Evolutionary conservation across 1,140 invertebrate genomes (phyloP), one percentile per base, ranked within the genome.

Genomic region (Gryllus bimaculatus): DNA sequence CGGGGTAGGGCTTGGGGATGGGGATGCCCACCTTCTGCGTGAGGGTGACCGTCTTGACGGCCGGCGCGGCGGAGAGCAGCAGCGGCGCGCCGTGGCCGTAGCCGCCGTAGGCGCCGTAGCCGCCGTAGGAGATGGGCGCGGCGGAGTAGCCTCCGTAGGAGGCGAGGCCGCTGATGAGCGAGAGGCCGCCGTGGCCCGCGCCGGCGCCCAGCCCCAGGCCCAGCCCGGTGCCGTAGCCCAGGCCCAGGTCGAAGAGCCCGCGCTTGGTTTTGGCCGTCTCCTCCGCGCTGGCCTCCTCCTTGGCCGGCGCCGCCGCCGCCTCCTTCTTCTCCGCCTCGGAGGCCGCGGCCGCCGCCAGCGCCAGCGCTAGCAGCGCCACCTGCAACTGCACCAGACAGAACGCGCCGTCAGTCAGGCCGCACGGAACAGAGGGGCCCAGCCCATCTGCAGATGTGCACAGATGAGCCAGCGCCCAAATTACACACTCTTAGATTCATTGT

Each of bases 1-100:
- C 92, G 84, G 92, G 91, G 83, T 92, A 91, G 66, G 92, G 91
- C 8, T 93, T 87, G 84, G 90, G 89, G 0, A 87, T 81, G 0
- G 87, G 87, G 6, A 66, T 66, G 54, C 54, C 54, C 10, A 87
- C 83, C 48, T 90, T 93, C 4, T 94, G 89, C 74, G 91, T 89
- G 26, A 93, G 86, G 48, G 92, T 92, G 82, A 93, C 87, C 79
- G 92, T 93, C 85, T 91, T 94, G 82, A 91, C 88, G 81, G 92
- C 88, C 82, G 91, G 92, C 84, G 92, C 89, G 83, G 89, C 87
- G 18, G 20, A 20, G 20, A 12, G 39, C 12, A 47, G 39, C 4
- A 39, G 48, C 26, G 26, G 26, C 26, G 26, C 26, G 26, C 26
- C 26, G 26, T 39, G 26, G 6, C 66, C 8, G 26, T 47, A 20